Evolutionary conservation across 2,888 invertebrate species (phyloP), one percentile per base, ranked within the genome.

Genomic region (Lasioglossum lativentre): DNA sequence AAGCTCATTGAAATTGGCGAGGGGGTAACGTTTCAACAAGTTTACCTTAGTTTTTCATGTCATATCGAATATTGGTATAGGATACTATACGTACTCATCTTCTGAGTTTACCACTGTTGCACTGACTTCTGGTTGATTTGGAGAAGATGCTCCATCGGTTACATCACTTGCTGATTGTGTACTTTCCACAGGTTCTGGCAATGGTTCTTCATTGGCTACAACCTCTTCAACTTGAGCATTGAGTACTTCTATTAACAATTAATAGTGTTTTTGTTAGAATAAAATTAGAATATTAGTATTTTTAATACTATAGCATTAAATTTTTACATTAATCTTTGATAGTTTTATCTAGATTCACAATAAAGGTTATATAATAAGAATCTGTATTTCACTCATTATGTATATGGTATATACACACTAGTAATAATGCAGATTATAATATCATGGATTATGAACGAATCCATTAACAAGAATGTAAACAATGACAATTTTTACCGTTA

Each of bases 71-170:
- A 75, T 34, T 70, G 42, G 68, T 30, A 40, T 47, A 27, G 47
- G 27, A 27, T 34, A 40, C 52, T 59, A 52, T 30, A 89, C 94
- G 90, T 91, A 95, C 95, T 95, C 94, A 70, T 95, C 95, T 52
- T 95, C 94, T 27, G 93, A 90, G 73, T 92, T 94, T 78, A 93
- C 85, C 47, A 92, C 91, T 72, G 93, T 90, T 70, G 92, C 90
- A 85, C 91, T 93, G 27, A 93, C 90, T 76, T 93, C 92, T 10
- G 93, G 93, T 85, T 93, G 93, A 87, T 91, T 92, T 4, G 93
- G 93, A 8, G 95, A 94, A 19, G 94, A 92, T 38, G 93, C 93
- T 71, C 94, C 94, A 88, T 95, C 95, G 27, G 93, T 94, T 27
- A 93, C 92, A 85, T 95, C 95, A 38, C 90, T 90, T 14, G 40